These are phyloP conservation scores for Opisthocomus hoazin DNA, from an alignment of 2,113 vertebrate genomes.

Conservation along the genomic window DNA sequence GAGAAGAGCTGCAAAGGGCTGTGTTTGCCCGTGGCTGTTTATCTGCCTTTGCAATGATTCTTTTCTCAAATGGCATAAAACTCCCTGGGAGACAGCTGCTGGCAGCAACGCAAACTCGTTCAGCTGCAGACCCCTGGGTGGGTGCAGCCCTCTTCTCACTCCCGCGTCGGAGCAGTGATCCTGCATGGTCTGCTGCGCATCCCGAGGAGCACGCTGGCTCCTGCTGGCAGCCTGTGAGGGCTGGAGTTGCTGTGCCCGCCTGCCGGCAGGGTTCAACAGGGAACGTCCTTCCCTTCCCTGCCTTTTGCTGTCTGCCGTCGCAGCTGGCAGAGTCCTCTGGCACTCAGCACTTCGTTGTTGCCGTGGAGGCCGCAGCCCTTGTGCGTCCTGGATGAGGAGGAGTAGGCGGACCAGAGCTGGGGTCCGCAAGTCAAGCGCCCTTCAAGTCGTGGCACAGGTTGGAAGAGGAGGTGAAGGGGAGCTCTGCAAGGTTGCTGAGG, in stretches of 20 bases:
- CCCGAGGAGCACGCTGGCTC: accelerated
- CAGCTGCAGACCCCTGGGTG: neutral
- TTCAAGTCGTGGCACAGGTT: neutral
- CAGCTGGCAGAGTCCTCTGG: neutral
- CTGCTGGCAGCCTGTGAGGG: neutral
- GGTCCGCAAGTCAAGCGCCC: too few species aligned
- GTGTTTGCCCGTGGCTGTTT: neutral
- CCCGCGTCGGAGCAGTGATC: neutral
- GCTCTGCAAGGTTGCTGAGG: neutral
- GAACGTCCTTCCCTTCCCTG: neutral
- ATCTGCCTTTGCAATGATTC: neutral
- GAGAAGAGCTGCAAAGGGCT: neutral
- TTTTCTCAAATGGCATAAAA: neutral
- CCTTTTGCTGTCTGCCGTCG: neutral
- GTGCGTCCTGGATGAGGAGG: neutral
- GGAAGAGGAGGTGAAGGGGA: neutral
- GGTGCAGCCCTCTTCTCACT: neutral
- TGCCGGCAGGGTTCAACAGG: neutral
- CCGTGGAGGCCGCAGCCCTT: neutral
- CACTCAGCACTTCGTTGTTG: neutral
- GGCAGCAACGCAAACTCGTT: neutral
- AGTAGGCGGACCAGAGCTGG: neutral
- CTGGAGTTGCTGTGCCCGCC: neutral
- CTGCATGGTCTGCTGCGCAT: neutral
- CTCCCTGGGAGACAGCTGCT: neutral